Evolutionary conservation across 2,797 vertebrate species (phyloP).

Genomic region (Potorous gilbertii): DNA sequence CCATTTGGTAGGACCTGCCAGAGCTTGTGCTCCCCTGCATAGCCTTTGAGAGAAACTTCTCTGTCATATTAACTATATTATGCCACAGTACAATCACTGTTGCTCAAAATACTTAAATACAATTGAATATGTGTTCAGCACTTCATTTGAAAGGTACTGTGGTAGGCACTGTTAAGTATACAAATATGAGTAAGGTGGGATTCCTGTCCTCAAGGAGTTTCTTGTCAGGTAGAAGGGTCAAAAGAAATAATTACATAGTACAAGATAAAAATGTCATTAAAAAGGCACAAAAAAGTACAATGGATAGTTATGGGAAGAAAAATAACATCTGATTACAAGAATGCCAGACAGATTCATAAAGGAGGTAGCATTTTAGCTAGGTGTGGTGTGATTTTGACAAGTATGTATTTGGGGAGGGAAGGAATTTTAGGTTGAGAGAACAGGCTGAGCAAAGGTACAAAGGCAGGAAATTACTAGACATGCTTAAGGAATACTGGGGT

Average conservation of each 20-base stretch:
- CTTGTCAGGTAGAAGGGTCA: not conserved
- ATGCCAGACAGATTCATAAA: not conserved
- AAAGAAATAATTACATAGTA: not conserved
- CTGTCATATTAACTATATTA: not conserved
- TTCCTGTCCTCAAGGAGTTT: not conserved
- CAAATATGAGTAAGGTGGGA: not conserved
- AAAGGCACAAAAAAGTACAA: not conserved
- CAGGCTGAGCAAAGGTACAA: not conserved
- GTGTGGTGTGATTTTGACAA: not conserved
- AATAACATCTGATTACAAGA: not conserved
- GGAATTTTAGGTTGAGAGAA: not conserved
- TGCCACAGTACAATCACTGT: not conserved
- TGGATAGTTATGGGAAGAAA: not conserved
- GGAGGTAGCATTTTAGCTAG: not conserved
- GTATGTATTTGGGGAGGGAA: not conserved
- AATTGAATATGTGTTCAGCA: not conserved
- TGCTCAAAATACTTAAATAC: not conserved
- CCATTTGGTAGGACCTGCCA: not conserved
- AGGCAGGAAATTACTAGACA: not conserved
- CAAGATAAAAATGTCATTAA: not conserved
- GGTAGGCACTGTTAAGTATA: not conserved
- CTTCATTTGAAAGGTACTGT: not conserved
- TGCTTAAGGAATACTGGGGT: not conserved
- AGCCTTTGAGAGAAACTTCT: not conserved
- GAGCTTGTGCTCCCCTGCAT: not conserved